Conservation (phyloP, 2,888 invertebrate species). For the Physocephala rufipes region DNA sequence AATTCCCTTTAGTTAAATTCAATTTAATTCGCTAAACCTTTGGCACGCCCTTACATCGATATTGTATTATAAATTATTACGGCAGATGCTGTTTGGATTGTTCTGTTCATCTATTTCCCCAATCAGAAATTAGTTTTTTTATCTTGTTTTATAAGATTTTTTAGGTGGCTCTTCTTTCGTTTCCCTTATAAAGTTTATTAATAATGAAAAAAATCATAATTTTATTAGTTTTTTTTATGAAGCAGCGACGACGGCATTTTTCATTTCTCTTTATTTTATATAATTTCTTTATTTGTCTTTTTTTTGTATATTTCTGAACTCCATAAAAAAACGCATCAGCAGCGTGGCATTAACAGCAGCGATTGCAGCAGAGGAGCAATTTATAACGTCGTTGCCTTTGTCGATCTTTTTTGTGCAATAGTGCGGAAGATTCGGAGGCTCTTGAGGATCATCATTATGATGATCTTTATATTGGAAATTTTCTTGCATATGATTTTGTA, state of each 20-base stretch:
- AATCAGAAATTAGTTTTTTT: not conserved
- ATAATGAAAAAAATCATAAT: not conserved
- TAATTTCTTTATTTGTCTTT: conserved; percentile 7
- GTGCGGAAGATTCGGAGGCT: conserved; percentile 21
- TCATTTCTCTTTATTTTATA: too few species aligned
- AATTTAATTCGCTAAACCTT: too few species aligned
- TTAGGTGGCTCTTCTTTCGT: not conserved
- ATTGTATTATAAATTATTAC: too few species aligned
- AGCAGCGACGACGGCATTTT: not conserved
- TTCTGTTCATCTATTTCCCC: not conserved
- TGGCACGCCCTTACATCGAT: too few species aligned
- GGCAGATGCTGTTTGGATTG: too few species aligned
- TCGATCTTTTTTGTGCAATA: not conserved
- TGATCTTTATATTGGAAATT: conserved; percentile 33
- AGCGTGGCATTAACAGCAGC: not conserved
- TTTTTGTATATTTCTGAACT: conserved; percentile 30
- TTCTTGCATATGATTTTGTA: conserved; percentile 34
- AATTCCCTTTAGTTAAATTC: too few species aligned
- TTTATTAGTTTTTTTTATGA: not conserved
- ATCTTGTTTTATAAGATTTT: not conserved
- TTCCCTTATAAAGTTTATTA: not conserved
- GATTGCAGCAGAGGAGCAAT: not conserved
- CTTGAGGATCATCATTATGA: conserved; percentile 33
- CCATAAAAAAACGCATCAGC: conserved; percentile 19
- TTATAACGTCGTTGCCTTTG: conserved; percentile 14